phyloP scores from a whole-genome alignment of 1,140 invertebrate genomes.

The Phocides pigmalion region DNA sequence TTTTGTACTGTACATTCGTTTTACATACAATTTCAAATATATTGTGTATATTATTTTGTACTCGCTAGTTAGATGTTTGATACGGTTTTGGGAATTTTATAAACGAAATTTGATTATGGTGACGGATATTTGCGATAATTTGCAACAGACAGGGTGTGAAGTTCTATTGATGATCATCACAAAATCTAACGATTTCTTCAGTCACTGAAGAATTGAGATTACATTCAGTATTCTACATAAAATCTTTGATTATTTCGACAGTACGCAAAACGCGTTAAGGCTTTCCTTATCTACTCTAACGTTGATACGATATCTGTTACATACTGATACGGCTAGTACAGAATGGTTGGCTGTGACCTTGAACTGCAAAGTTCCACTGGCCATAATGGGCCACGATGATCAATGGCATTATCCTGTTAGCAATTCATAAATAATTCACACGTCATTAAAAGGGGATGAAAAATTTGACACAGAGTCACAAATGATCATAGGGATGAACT shows the following conservation, averaged over 20 bases:
- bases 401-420: background rate
- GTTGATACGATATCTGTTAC: conserved; percentile 67
- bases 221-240: conserved; percentile 41
- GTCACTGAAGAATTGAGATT: conserved; percentile 22
- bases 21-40: conserved; percentile 17
- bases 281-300: conserved; percentile 59
- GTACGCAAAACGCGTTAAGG: conserved; percentile 47
- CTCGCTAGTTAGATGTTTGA: conserved; percentile 2
- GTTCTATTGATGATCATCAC: background rate
- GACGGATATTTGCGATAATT: conserved; percentile 2
- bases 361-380: conserved; percentile 7
- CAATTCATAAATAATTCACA: no score
- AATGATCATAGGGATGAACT: no score
- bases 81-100: background rate
- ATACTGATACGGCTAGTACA: conserved; percentile 41
- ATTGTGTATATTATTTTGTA: conserved; percentile 2
- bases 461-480: no score
- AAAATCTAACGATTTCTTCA: background rate
- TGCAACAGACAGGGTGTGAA: background rate
- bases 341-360: conserved; percentile 13
- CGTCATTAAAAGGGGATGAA: no score
- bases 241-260: conserved; percentile 55
- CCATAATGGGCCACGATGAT: background rate
- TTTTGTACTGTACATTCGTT: conserved; percentile 9
- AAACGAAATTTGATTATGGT: conserved; percentile 3